Base-by-base conservation (phyloP, 2,888 invertebrate species). In the Branchellion lobata region DNA sequence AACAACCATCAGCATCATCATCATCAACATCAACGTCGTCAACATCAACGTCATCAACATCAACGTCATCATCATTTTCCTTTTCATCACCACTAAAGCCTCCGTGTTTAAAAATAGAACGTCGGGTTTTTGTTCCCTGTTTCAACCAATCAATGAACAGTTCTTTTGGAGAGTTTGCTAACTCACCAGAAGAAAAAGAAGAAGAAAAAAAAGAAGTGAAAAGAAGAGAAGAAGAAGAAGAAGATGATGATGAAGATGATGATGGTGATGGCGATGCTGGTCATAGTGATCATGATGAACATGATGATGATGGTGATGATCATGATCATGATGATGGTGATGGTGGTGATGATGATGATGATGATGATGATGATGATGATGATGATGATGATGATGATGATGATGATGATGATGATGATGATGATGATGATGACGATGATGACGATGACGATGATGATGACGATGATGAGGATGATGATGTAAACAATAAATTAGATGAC, bases 361-460 rank as follows among this genome's bases (percentile, higher is more conserved):
- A 21, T 73, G 68, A 68, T 21, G 18, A 21, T 68, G 68, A 68
- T 68, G 68, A 68, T 68, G 68, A 68, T 68, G 68, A 68, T 68
- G 68, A 68, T 68, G 68, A 68, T 68, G 68, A 68, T 68, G 68
- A 68, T 68, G 68, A 68, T 68, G 68, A 68, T 68, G 68, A 68
- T 68, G 68, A 68, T 68, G 68, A 68, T 68, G n/a, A n/a, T n/a
- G n/a, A n/a, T n/a, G n/a, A n/a, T n/a, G n/a, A n/a, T n/a, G n/a
- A n/a, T 18, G 47, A 47, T 47, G 72, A 72, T 72, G 27, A 29
- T 72, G 72, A 72, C 29, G 72, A 72, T 72, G 27, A 29, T 72
- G n/a, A 72, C 27, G 33, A 72, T n/a, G 33, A 29, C n/a, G 47
- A 47, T 14, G 18, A 47, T 47, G 47, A 14, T 14, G 18, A 47